phyloP scores from a whole-genome alignment of 2,113 vertebrate genomes.

The Apteryx mantelli region DNA sequence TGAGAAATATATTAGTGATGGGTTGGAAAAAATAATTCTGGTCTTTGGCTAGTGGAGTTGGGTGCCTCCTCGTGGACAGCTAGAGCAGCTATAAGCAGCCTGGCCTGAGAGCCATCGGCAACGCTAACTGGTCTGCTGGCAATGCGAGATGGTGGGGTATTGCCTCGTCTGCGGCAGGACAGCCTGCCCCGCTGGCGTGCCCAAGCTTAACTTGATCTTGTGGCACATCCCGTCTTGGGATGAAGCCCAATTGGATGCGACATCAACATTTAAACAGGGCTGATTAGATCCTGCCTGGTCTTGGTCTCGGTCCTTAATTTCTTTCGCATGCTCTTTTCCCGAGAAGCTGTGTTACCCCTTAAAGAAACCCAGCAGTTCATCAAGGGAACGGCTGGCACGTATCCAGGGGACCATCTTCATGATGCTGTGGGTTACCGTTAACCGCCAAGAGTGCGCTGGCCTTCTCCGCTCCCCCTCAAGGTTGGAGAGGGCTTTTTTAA shows the following conservation, averaged over 20 bases:
- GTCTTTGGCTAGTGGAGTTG: background rate
- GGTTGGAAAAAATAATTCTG: background rate
- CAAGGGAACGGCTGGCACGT: background rate
- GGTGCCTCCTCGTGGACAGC: background rate
- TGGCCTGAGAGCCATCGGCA: background rate
- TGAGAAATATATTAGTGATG: background rate
- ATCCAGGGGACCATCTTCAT: background rate
- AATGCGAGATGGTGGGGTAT: background rate
- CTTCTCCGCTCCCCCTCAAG: background rate
- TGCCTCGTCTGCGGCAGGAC: background rate
- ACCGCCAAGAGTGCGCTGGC: accelerated
- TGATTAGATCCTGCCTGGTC: background rate
- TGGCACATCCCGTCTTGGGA: background rate
- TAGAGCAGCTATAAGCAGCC: background rate
- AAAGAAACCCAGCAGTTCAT: background rate
- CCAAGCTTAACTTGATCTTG: background rate
- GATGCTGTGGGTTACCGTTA: background rate
- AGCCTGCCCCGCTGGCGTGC: background rate
- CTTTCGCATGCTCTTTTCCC: background rate
- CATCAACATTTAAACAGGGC: background rate
- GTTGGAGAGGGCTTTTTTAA: background rate
- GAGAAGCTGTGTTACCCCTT: background rate
- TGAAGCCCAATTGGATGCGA: background rate
- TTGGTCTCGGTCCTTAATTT: background rate
- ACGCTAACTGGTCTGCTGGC: background rate